Base-by-base conservation (phyloP, 2,113 vertebrate species). In the Tricholaema leucomelas region DNA sequence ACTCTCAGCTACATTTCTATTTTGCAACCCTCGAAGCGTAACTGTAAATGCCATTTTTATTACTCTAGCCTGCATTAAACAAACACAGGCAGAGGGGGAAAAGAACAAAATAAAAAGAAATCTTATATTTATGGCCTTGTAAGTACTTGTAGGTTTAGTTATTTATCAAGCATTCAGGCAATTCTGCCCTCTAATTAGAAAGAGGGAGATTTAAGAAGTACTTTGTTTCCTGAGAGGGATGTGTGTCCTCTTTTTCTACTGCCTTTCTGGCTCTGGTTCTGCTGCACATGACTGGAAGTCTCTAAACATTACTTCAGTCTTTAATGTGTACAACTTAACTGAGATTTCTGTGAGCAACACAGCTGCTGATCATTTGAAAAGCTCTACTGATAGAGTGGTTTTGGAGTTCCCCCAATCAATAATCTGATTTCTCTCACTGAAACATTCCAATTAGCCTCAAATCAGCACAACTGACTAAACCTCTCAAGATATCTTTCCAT, bases 1-100 rank as follows among this genome's bases (percentile, higher is more conserved):
- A 92, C 81, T 48, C 84, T 27, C 18, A 80, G 90, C 85, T 87
- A 63, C 78, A 38, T 80, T 95, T 92, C n/a, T 82, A 85, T 96
- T 95, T 94, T 96, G 91, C 93, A 96, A 70, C 78, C 88, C 78
- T 94, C 85, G 91, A 94, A 94, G 93, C 58, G 3, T 71, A 60
- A 72, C 33, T 82, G 85, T n/a, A 92, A 94, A 95, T 80, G 81
- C 69, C 91, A 74, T 77, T 94, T 95, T 93, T 93, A 80, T 84
- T 50, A 83, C 90, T 44, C 76, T 9, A 3, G 65, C 78, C 60
- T 80, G 70, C 50, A 31, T 74, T 55, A 85, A 94, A 66, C 33
- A 74, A 81, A 81, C 40, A 31, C 48, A 15, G 73, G 60, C 72
- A 66, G n/a, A 66, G 17, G 35, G 36, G 23, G 31, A 0, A 5